Conservation (phyloP, 2,113 vertebrate species). For the Albula goreensis region DNA sequence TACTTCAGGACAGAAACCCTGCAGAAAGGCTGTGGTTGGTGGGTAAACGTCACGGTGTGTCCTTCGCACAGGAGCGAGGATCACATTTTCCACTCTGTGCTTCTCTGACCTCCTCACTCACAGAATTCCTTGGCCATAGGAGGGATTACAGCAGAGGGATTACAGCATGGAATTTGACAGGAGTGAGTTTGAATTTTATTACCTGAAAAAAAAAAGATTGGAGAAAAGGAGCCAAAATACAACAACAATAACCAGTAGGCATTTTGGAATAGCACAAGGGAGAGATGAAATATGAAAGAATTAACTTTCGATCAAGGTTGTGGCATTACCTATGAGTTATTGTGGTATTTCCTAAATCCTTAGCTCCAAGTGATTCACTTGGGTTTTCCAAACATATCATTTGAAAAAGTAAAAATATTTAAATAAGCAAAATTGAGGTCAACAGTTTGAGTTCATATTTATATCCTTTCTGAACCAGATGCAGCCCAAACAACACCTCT, state of each 20-base stretch:
- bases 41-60: conserved; percentile 33
- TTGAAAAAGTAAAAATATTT: no score
- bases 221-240: conserved; percentile 3
- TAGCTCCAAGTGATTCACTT: no score
- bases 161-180: conserved; percentile 51
- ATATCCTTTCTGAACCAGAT: no score
- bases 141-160: conserved; percentile 30
- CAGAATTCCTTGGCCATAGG: conserved; percentile 44
- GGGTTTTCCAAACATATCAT: no score
- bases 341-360: no score
- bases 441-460: no score
- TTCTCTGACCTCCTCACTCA: conserved; percentile 42
- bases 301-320: neutral
- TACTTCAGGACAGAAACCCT: neutral
- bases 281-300: neutral
- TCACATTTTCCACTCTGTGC: conserved; percentile 47
- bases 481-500: no score
- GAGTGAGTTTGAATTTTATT: conserved; percentile 47
- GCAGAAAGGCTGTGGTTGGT: conserved; percentile 33
- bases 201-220: conserved; percentile 44
- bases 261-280: neutral
- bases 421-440: no score
- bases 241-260: conserved; percentile 35
- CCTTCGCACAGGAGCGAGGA: neutral
- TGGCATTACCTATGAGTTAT: neutral